Evolutionary conservation across 2,888 invertebrate genomes (phyloP).

Genomic region (Cataglyphis altisquamis): DNA sequence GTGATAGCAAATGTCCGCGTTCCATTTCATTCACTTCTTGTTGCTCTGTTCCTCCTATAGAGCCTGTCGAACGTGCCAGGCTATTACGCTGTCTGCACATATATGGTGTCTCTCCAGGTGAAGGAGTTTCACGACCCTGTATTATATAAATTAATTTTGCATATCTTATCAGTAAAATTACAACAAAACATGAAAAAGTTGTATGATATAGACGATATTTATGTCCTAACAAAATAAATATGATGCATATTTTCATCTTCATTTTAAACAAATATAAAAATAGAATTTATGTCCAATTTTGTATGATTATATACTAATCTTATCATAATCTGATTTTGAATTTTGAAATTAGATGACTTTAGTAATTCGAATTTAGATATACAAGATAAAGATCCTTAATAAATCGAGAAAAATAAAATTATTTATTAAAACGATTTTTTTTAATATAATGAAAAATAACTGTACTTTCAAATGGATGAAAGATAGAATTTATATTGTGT

Average conservation of each 20-base stretch:
- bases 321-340: background rate
- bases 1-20: slow-evolving; percentile 84
- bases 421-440: background rate
- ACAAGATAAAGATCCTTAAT: background rate
- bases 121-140: slow-evolving; percentile 90
- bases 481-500: slow-evolving; percentile 27
- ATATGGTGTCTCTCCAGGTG: slow-evolving; percentile 93
- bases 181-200: background rate
- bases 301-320: background rate
- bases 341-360: background rate
- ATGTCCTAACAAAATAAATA: background rate
- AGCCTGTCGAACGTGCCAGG: slow-evolving; percentile 87
- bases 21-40: slow-evolving; percentile 86
- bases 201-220: background rate
- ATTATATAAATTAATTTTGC: slow-evolving; percentile 56
- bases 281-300: background rate
- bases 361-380: background rate
- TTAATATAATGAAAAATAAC: slow-evolving; percentile 28
- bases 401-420: background rate
- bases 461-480: slow-evolving; percentile 50
- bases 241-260: background rate
- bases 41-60: slow-evolving; percentile 79
- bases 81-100: slow-evolving; percentile 93
- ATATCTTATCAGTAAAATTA: background rate
- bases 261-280: slow-evolving; percentile 2